These are phyloP conservation scores for Julus scanicus DNA, from an alignment of 2,888 invertebrate species.

Conservation along the genomic window DNA sequence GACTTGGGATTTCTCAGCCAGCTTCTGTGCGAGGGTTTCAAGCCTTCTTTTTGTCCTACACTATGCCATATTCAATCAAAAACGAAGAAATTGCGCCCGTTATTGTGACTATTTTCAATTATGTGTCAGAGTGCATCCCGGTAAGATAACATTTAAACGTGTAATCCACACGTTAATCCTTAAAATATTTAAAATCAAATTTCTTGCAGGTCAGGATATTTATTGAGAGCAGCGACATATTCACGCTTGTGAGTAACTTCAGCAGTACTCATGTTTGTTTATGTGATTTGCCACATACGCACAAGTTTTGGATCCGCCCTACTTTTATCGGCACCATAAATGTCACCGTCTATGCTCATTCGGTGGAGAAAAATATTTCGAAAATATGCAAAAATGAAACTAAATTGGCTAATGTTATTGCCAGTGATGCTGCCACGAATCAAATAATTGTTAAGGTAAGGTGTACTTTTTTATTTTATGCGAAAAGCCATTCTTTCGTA, in stretches of 20 bases:
- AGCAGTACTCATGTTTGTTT: conserved; percentile 1
- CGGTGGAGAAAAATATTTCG: neutral
- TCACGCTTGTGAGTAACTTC: neutral
- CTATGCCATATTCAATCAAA: conserved; percentile 50
- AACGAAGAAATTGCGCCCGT: conserved; percentile 41
- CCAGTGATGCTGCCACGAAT: conserved; percentile 49
- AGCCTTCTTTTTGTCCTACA: conserved; percentile 43
- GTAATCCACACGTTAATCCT: neutral
- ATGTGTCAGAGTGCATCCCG: conserved; percentile 14
- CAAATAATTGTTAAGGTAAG: conserved; percentile 45
- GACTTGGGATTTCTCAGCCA: neutral
- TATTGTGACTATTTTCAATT: conserved; percentile 41
- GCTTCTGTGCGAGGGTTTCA: conserved; percentile 3
- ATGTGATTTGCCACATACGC: conserved; percentile 24
- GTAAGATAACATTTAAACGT: neutral
- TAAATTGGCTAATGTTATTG: conserved; percentile 32
- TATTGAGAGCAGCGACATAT: neutral
- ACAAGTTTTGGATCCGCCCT: conserved; percentile 38
- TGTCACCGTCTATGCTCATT: conserved; percentile 51
- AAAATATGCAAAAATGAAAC: neutral
- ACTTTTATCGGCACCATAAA: conserved; percentile 40
- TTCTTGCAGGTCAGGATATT: conserved; percentile 30
- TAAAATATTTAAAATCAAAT: neutral
- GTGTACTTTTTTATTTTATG: neutral
- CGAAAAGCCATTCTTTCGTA: neutral